Conservation (phyloP, 2,113 vertebrate genomes). For the Gnathonemus longibarbis region DNA sequence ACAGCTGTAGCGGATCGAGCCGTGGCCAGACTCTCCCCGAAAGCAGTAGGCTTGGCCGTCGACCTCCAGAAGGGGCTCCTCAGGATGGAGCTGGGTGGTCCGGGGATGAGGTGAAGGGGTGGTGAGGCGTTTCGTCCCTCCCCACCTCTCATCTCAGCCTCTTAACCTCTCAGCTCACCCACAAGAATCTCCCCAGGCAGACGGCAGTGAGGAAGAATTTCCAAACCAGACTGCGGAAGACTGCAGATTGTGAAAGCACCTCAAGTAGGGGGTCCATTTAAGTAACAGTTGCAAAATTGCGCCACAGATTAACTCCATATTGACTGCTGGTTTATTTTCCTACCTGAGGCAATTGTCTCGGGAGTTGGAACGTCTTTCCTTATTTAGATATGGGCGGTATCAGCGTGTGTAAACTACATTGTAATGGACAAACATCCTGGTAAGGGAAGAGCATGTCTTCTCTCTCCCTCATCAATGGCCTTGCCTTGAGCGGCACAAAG, state of each 20-base stretch:
- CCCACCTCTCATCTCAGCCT: neutral
- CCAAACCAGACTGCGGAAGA: neutral
- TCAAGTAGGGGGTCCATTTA: neutral
- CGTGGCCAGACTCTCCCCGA: constrained; percentile 16
- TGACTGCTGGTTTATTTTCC: constrained; percentile 6
- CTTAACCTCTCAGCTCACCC: constrained; percentile 2
- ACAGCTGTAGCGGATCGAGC: constrained; percentile 32
- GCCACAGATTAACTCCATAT: neutral
- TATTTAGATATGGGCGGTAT: neutral
- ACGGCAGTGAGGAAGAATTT: constrained; percentile 2
- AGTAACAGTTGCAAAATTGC: neutral
- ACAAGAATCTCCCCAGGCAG: neutral
- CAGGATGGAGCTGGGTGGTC: neutral
- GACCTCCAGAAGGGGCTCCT: neutral
- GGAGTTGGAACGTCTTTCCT: constrained; percentile 12
- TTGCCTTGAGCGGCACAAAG: neutral
- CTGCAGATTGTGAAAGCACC: neutral
- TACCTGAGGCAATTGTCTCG: neutral
- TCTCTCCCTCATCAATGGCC: neutral
- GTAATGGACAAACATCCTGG: neutral
- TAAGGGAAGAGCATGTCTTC: neutral
- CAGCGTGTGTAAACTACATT: neutral
- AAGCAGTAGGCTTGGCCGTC: constrained; percentile 13
- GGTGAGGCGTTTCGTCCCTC: neutral
- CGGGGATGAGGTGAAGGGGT: neutral